A percentile compares a stretch with the other conserved stretches of the same genome.
These are phyloP conservation scores for Dascyllus trimaculatus DNA, from an alignment of 2,113 vertebrate genomes.

Conservation along the genomic window DNA sequence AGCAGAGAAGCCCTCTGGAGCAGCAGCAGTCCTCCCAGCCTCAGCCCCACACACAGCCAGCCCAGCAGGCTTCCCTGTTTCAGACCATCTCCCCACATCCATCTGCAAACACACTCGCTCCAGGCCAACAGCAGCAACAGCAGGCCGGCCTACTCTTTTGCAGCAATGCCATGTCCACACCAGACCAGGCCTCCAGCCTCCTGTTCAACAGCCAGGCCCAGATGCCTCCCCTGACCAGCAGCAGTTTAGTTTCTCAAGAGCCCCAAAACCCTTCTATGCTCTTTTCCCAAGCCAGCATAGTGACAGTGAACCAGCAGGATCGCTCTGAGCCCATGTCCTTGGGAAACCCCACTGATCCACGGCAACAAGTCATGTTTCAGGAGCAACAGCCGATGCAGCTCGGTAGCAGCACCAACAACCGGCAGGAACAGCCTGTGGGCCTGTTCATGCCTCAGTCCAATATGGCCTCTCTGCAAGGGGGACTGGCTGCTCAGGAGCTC, in stretches of 20 bases:
- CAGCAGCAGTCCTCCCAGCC: slow-evolving; percentile 89
- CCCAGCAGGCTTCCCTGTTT: slow-evolving; percentile 89
- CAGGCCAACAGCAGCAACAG: slow-evolving; percentile 87
- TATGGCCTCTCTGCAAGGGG: slow-evolving; percentile 91
- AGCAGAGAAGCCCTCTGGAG: slow-evolving; percentile 87
- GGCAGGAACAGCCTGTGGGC: slow-evolving; percentile 90
- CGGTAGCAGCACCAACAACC: slow-evolving; percentile 85
- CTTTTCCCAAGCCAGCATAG: slow-evolving; percentile 90
- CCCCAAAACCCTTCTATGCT: slow-evolving; percentile 90
- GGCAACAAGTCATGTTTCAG: slow-evolving; percentile 91
- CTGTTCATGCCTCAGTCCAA: slow-evolving; percentile 94
- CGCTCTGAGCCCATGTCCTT: slow-evolving; percentile 93
- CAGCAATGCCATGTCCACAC: slow-evolving; percentile 86
- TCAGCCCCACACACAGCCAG: slow-evolving; percentile 85
- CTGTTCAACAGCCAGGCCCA: slow-evolving; percentile 83
- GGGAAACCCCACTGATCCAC: slow-evolving; percentile 86
- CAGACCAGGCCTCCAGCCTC: slow-evolving; percentile 88
- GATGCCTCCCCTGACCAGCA: slow-evolving; percentile 85
- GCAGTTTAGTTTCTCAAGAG: slow-evolving; percentile 84
- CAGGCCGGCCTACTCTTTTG: slow-evolving; percentile 90
- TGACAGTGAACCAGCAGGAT: slow-evolving; percentile 88
- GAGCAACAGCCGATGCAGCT: slow-evolving; percentile 95
- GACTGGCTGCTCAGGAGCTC: slow-evolving; percentile 90
- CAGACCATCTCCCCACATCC: slow-evolving; percentile 81
- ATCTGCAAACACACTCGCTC: slow-evolving; percentile 82